Evolutionary conservation across 2,888 invertebrate species (phyloP).

Genomic region (Macaria liturata): DNA sequence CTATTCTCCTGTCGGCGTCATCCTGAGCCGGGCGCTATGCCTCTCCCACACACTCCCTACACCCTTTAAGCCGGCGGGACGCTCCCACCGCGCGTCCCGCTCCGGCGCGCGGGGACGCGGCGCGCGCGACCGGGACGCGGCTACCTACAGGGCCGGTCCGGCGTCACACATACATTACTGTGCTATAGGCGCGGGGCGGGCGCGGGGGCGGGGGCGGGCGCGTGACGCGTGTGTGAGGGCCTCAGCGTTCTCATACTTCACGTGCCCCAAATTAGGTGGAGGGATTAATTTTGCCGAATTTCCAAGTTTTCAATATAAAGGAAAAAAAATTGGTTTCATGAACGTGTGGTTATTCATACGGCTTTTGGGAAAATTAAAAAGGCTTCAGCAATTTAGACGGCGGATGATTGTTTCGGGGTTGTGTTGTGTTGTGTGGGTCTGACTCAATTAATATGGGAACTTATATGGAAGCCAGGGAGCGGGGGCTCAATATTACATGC

Average conservation of each 20-base stretch:
- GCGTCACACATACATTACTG: constrained; percentile 83
- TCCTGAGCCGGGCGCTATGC: constrained; percentile 81
- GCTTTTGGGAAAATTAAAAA: constrained; percentile 62
- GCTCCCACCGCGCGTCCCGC: constrained; percentile 64
- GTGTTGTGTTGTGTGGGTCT: constrained; percentile 9
- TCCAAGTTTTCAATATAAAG: constrained; percentile 69
- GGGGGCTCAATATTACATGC: no score
- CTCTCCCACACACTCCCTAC: constrained; percentile 81
- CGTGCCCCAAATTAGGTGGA: constrained; percentile 73
- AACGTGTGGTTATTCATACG: constrained; percentile 49
- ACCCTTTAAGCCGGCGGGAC: constrained; percentile 73
- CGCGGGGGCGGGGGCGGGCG: constrained; percentile 65
- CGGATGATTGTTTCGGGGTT: constrained; percentile 25
- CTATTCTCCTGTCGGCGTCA: constrained; percentile 83
- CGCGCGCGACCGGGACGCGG: constrained; percentile 48
- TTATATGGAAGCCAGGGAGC: neutral
- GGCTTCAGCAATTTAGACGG: constrained; percentile 55
- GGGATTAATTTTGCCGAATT: constrained; percentile 75
- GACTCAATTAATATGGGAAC: constrained; percentile 5
- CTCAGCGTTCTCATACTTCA: constrained; percentile 74
- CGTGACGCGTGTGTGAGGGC: constrained; percentile 64
- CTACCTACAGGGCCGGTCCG: constrained; percentile 82
- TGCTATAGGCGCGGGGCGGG: constrained; percentile 82
- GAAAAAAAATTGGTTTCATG: constrained; percentile 65
- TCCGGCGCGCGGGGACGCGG: constrained; percentile 42